A percentile compares a stretch with the other conserved stretches of the same genome.
Evolutionary conservation across 2,113 vertebrate species (phyloP).

Genomic region (Asarcornis scutulata): DNA sequence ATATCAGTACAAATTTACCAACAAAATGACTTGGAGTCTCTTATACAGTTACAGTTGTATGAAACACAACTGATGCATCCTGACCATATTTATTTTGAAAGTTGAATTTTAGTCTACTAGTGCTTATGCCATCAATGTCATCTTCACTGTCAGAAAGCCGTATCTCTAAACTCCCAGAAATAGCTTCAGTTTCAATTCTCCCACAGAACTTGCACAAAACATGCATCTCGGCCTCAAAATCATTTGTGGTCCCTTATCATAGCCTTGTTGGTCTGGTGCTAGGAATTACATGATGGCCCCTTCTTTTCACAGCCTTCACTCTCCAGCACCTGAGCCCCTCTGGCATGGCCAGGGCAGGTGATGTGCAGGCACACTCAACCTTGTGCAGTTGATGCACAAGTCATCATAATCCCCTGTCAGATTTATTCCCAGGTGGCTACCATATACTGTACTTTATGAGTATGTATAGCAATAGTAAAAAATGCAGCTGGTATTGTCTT

Average conservation of each 20-base stretch:
- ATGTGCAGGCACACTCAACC: neutral
- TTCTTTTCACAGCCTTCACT: neutral
- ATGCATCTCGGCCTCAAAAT: neutral
- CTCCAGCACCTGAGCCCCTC: neutral
- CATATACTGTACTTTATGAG: neutral
- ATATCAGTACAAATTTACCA: neutral
- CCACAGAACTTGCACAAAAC: neutral
- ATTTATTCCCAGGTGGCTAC: neutral
- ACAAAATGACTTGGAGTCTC: neutral
- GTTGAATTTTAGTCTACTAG: neutral
- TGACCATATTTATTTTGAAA: neutral
- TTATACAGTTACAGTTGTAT: neutral
- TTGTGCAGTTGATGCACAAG: neutral
- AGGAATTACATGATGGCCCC: neutral
- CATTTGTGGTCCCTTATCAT: neutral
- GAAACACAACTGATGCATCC: neutral
- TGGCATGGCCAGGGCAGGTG: neutral
- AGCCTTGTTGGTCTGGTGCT: neutral
- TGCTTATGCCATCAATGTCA: neutral
- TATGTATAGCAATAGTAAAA: neutral
- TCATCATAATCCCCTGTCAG: neutral
- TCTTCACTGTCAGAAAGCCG: neutral
- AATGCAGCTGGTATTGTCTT: neutral
- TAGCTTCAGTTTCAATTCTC: neutral
- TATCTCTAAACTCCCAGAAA: neutral